Conservation (phyloP, 2,113 vertebrate species). For the Ptilorrhoa leucosticta region DNA sequence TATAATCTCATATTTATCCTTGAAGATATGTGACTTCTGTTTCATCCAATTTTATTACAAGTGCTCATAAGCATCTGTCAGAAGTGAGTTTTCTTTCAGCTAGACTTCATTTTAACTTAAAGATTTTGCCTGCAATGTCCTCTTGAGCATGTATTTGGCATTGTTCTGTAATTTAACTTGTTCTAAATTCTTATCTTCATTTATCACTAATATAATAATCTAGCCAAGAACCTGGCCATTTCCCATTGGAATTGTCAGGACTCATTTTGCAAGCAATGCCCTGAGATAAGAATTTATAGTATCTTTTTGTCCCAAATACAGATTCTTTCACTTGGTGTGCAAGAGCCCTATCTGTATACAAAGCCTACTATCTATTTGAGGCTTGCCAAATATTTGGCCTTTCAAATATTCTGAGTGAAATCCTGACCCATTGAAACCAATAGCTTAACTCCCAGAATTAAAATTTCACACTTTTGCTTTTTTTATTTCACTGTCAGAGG, state of each 20-base stretch:
- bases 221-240: background rate
- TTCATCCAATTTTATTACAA: conserved; percentile 1
- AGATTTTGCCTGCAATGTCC: background rate
- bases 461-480: background rate
- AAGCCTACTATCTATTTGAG: background rate
- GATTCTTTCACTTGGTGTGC: background rate
- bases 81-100: background rate
- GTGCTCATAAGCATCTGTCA: background rate
- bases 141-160: background rate
- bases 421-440: background rate
- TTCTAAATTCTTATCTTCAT: conserved; percentile 8
- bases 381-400: background rate
- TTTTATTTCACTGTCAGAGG: background rate
- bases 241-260: background rate
- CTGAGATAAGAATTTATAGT: background rate
- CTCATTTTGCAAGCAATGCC: background rate
- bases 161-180: background rate
- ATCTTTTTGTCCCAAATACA: background rate
- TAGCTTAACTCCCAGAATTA: background rate
- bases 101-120: background rate
- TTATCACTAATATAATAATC: background rate
- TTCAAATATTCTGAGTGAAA: background rate
- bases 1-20: background rate
- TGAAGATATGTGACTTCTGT: background rate
- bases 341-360: background rate